Evolutionary conservation across 2,888 invertebrate species (phyloP).

Genomic region (Dolichopus griseipennis): DNA sequence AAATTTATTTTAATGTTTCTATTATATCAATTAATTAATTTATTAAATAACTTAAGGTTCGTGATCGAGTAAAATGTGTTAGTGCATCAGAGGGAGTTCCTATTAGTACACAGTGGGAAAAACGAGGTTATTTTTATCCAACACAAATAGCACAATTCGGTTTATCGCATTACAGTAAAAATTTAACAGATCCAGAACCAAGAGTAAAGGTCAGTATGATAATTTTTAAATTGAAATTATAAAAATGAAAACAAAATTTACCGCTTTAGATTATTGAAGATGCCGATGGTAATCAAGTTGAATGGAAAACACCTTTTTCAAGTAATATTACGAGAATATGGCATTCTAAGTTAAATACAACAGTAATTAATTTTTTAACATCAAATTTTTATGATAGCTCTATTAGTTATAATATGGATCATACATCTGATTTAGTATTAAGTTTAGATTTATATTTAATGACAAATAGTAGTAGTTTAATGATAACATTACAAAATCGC

Average conservation of each 20-base stretch:
- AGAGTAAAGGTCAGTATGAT: constrained; percentile 46
- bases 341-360: constrained; percentile 51
- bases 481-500: constrained; percentile 66
- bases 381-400: constrained; percentile 60
- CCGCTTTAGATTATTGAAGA: constrained; percentile 55
- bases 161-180: constrained; percentile 93
- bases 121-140: constrained; percentile 91
- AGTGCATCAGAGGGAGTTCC: constrained; percentile 91
- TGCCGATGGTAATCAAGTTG: constrained; percentile 56
- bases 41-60: constrained; percentile 38
- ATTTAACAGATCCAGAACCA: constrained; percentile 76
- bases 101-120: constrained; percentile 95
- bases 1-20: not conserved
- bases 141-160: constrained; percentile 99
- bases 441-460: constrained; percentile 63
- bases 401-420: constrained; percentile 58
- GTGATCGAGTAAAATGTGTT: constrained; percentile 93
- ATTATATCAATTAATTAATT: constrained; percentile 5
- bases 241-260: not conserved
- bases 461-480: constrained; percentile 69
- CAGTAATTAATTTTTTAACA: constrained; percentile 63
- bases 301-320: constrained; percentile 67
- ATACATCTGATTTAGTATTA: constrained; percentile 65
- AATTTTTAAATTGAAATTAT: not conserved
- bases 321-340: constrained; percentile 55